Conservation (phyloP, 37 sponge, comb jelly and placozoan genomes). For the Oopsacas minuta region DNA sequence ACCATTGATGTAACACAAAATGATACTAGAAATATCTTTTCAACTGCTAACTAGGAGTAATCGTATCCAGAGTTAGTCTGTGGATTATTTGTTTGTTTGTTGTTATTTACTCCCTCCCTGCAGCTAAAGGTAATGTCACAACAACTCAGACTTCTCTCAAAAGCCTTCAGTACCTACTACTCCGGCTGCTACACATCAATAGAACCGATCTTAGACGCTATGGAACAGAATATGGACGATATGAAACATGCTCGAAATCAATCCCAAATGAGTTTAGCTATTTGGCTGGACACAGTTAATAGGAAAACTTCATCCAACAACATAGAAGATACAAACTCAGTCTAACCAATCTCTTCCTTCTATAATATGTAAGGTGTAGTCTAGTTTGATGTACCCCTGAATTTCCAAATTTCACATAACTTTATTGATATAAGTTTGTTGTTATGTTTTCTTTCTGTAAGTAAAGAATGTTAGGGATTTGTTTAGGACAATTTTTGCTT, state of each 20-base stretch:
- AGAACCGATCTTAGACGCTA: slow-evolving; percentile 35
- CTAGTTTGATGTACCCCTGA: too few relatives aligned
- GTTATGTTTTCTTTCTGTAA: too few relatives aligned
- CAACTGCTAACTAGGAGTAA: neutral
- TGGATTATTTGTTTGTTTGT: neutral
- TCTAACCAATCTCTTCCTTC: too few relatives aligned
- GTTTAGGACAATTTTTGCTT: too few relatives aligned
- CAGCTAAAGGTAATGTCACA: slow-evolving; percentile 71
- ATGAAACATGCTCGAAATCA: neutral
- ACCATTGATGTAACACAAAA: too few relatives aligned
- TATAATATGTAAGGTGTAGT: too few relatives aligned
- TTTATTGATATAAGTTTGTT: too few relatives aligned
- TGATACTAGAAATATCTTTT: too few relatives aligned
- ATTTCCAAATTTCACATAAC: too few relatives aligned
- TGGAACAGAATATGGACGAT: slow-evolving; percentile 40
- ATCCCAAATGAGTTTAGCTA: neutral
- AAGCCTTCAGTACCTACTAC: slow-evolving; percentile 64
- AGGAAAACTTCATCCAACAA: neutral
- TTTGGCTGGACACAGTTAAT: slow-evolving; percentile 2
- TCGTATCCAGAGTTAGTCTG: neutral
- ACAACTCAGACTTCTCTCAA: slow-evolving; percentile 53
- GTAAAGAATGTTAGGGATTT: too few relatives aligned
- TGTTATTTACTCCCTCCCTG: neutral
- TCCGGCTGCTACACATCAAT: slow-evolving; percentile 44
- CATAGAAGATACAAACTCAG: neutral